Conservation (phyloP, 2,797 vertebrate species). For the Enteromius afrohamiltoni region DNA sequence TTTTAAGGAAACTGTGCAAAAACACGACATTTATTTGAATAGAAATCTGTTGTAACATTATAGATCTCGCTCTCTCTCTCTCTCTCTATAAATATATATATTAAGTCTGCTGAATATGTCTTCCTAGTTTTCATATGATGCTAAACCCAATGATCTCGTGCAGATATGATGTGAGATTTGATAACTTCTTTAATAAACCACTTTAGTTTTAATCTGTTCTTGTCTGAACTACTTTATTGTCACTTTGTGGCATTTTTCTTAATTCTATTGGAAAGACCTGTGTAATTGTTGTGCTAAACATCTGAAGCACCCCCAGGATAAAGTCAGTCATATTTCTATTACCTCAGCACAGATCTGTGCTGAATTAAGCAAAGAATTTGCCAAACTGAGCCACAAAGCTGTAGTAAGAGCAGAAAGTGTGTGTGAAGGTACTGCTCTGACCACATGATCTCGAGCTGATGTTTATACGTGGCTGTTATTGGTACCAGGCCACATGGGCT, state of each 20-base stretch:
- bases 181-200: background rate
- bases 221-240: background rate
- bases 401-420: constrained; percentile 70
- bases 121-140: background rate
- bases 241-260: background rate
- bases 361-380: constrained; percentile 62
- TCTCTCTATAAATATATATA: too few relatives aligned
- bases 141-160: background rate
- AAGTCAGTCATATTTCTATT: background rate
- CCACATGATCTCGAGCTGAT: constrained; percentile 88
- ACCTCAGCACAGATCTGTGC: constrained; percentile 62
- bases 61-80: too few relatives aligned
- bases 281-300: background rate
- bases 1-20: background rate
- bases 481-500: constrained; percentile 89
- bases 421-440: constrained; percentile 88
- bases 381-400: constrained; percentile 42
- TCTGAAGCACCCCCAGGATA: background rate
- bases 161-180: background rate
- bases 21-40: background rate
- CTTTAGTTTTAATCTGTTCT: background rate
- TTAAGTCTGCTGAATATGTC: background rate
- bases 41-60: background rate
- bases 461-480: constrained; percentile 86
- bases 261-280: background rate